These are phyloP conservation scores for Oncorhynchus masou DNA, from an alignment of 2,113 vertebrate species.

Conservation along the genomic window DNA sequence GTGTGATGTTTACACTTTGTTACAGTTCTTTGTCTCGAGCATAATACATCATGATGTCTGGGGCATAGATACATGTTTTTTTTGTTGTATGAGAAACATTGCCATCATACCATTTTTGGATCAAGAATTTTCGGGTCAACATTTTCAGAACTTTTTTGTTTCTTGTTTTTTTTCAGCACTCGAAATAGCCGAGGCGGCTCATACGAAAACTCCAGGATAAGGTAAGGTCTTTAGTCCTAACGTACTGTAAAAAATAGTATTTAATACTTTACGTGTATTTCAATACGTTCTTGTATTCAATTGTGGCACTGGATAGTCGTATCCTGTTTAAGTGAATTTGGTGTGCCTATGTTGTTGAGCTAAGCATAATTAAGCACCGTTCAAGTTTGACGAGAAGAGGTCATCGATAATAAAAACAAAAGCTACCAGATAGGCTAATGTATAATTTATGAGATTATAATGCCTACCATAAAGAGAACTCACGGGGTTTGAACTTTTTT, in stretches of 20 bases:
- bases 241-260: background rate
- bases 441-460: too few species aligned
- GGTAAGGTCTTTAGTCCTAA: slow-evolving; percentile 43
- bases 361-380: too few species aligned
- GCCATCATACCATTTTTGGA: background rate
- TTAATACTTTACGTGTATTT: background rate
- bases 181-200: background rate
- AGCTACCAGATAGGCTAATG: too few species aligned
- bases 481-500: too few species aligned
- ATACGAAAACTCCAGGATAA: slow-evolving; percentile 30
- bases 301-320: background rate
- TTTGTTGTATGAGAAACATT: background rate
- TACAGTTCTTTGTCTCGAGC: slow-evolving; percentile 61
- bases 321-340: background rate
- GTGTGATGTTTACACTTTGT: slow-evolving; percentile 61
- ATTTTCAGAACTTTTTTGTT: slow-evolving; percentile 6
- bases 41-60: slow-evolving; percentile 44
- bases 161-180: slow-evolving; percentile 11
- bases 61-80: slow-evolving; percentile 2
- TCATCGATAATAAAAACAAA: too few species aligned
- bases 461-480: too few species aligned
- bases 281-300: background rate
- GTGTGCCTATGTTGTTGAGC: background rate
- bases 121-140: background rate
- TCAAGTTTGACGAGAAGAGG: too few species aligned